Base-by-base conservation (phyloP, 2,888 invertebrate species). In the Brachypalpus laphriformis region DNA sequence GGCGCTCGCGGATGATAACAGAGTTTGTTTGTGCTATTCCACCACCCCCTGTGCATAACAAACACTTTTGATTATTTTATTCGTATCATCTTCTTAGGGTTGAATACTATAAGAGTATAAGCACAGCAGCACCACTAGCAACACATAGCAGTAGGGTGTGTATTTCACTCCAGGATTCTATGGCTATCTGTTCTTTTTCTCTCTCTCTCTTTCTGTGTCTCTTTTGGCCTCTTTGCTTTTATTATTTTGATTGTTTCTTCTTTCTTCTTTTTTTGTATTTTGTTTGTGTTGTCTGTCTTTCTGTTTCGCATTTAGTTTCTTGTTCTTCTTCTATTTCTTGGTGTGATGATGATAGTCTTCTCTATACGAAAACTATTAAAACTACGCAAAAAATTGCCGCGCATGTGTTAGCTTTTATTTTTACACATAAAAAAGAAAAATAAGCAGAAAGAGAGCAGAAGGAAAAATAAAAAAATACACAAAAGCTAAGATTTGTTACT, bases 391-490 rank as follows among this genome's bases (percentile, higher is more conserved):
- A 75, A 49, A 40, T 45, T 70, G 68, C 31, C 68, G 68, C 75
- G 81, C 81, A 81, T 75, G 81, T 81, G 75, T 81, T 81, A 18
- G 75, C 37, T 63, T 81, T 70, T 57, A 61, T 75, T 75, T 70
- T 61, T 68, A 49, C 57, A 40, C 20, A 47, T 51, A 54, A 54
- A 6, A 34, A 49, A 66, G 57, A 28, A 76, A 57, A 34, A 47
- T 45, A 16, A 66, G 28, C 56, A 57, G 11, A 51, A 16, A 51
- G 14, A 56, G 37, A 16, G 6, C 22, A 22, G 8, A 25, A 3
- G 20, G n/a, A 11, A 6, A 4, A 31, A 47, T 47, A 18, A 25
- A 61, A 22, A 66, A 22, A 22, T 16, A 63, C 31, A 7, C 20
- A 18, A 51, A 31, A 31, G 11, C 37, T 71, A 22, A 47, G 14